Percentiles rank a stretch among this genome's conserved stretches.
These are phyloP conservation scores for Pavo muticus DNA, from an alignment of 2,113 vertebrate species.

Conservation along the genomic window DNA sequence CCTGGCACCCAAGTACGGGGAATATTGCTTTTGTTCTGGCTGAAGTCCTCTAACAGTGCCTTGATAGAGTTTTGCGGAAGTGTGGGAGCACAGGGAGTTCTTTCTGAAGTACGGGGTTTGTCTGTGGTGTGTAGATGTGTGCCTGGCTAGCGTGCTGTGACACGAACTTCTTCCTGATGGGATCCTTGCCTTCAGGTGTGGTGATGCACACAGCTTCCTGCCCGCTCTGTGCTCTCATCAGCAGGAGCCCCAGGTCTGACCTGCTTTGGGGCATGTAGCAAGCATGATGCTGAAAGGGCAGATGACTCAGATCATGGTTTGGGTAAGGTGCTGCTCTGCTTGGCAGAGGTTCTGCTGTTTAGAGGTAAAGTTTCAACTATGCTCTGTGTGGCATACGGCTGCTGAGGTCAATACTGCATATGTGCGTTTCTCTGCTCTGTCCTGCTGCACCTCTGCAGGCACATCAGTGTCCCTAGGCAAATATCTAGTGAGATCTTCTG, in stretches of 20 bases:
- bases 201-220: fast-evolving
- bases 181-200: not conserved
- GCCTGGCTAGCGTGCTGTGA: not conserved
- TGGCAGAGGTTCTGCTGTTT: not conserved
- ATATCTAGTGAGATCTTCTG: conserved; percentile 16
- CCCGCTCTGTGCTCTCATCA: fast-evolving
- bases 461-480: conserved; percentile 45
- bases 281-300: not conserved
- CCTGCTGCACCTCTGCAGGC: conserved; percentile 1
- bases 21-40: not conserved
- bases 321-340: not conserved
- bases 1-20: not conserved
- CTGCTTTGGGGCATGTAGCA: fast-evolving
- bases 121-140: not conserved
- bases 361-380: not conserved
- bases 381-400: not conserved
- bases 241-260: not conserved
- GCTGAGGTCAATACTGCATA: conserved; percentile 7
- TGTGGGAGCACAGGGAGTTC: not conserved
- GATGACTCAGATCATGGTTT: not conserved
- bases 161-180: not conserved
- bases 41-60: not conserved
- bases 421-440: not conserved
- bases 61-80: not conserved
- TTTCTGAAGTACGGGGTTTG: not conserved